These are phyloP conservation scores for Lithosia quadra DNA, from an alignment of 2,888 invertebrate genomes.

Conservation along the genomic window DNA sequence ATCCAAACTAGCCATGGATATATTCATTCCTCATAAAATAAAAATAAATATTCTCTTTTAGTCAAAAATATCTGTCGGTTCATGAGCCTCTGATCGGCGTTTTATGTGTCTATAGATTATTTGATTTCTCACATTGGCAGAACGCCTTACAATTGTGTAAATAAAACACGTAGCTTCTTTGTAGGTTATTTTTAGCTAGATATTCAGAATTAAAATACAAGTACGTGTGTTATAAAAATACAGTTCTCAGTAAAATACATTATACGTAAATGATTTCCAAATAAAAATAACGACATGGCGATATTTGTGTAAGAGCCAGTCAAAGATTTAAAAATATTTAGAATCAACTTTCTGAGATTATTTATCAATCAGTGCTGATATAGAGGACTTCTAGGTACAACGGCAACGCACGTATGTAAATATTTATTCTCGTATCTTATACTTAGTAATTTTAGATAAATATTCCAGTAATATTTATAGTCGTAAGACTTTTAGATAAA, in stretches of 20 bases:
- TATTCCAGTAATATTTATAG: too few species aligned
- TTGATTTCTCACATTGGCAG: conserved; percentile 25
- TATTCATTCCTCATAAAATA: conserved; percentile 27
- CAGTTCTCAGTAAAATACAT: not conserved
- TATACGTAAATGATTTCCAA: not conserved
- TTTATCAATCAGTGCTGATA: too few species aligned
- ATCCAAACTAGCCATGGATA: conserved; percentile 22
- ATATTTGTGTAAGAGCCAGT: not conserved
- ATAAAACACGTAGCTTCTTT: conserved; percentile 39
- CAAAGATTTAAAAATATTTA: not conserved
- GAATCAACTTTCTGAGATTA: too few species aligned
- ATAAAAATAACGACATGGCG: not conserved
- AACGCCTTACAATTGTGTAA: conserved; percentile 31
- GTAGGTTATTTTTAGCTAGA: conserved; percentile 22
- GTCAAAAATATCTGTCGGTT: conserved; percentile 14
- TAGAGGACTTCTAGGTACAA: too few species aligned
- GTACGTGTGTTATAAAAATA: not conserved
- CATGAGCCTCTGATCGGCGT: conserved; percentile 16
- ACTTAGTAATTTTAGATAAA: too few species aligned
- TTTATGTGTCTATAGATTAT: conserved; percentile 26
- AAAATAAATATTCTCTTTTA: conserved; percentile 29
- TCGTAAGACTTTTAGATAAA: too few species aligned
- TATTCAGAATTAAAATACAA: not conserved
- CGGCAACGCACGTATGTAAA: too few species aligned
- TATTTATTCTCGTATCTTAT: too few species aligned